Evolutionary conservation across 2,797 vertebrate genomes (phyloP), one percentile per base, ranked within the genome.

Genomic region (Clamator glandarius): DNA sequence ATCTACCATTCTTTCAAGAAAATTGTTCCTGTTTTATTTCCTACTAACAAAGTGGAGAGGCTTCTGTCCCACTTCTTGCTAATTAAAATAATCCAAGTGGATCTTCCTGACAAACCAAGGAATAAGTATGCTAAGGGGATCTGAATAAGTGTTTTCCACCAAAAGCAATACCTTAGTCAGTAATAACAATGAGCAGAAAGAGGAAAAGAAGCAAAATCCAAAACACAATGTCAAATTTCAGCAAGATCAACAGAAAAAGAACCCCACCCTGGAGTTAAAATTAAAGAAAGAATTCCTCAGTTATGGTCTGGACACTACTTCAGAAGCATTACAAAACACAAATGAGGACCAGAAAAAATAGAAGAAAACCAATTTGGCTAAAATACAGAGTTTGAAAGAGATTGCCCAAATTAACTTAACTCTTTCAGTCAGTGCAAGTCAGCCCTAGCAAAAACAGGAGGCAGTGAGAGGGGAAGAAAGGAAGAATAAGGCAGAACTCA

Each of bases 261-360:
- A 35, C 57, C 18, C 9, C 26, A 39, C 39, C 39, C 39, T 39
- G 6, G 87, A 72, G 18, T 74, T 41, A 78, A 77, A 95, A 91
- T 83, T 76, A 83, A 79, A 84, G 51, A 61, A 88, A 48, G 13
- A 78, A 33, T 25, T 89, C 17, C 12, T 59, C 51, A 44, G 42
- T 83, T 92, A 85, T 58, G 76, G 75, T 78, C 76, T 81, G 76
- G 82, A 66, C n/a, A 62, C 54, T 50, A 78, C 76, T 91, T 91
- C 64, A 96, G 79, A 94, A 84, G 59, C 48, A 44, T 28, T 82
- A 44, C 55, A 66, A 28, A 93, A 69, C 29, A 82, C 29, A 80
- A 78, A 84, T 24, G 11, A 66, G 25, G 41, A 41, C 13, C 28
- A 77, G 41, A 79, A 80, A 66, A 52, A 89, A 11, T 44, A 85